Percentiles rank a stretch among this genome's conserved stretches.
phyloP scores from a whole-genome alignment of 2,888 invertebrate genomes.

The Sclerodermus sp. region DNA sequence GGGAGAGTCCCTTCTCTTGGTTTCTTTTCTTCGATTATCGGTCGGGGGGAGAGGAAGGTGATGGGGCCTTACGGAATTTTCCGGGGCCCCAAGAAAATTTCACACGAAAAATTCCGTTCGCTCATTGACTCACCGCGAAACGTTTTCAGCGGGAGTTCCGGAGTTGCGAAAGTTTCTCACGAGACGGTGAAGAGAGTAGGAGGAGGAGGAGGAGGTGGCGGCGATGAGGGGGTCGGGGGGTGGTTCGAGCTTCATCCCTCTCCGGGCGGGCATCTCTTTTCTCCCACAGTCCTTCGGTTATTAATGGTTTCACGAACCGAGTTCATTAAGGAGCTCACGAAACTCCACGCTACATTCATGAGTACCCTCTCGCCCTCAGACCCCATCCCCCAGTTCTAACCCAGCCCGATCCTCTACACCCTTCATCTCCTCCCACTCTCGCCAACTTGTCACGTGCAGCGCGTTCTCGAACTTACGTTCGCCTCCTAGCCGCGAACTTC shows the following conservation, averaged over 20 bases:
- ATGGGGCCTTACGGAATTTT: no score
- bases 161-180: constrained; percentile 15
- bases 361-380: no score
- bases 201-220: constrained; percentile 5
- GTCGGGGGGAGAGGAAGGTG: no score
- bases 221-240: background rate
- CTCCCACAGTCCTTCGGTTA: constrained; percentile 33
- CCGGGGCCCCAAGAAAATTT: no score
- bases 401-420: constrained; percentile 14
- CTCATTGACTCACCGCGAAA: no score
- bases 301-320: constrained; percentile 52
- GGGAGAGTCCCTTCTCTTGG: no score
- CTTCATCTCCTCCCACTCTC: background rate
- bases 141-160: no score
- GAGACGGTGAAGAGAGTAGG: no score
- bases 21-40: no score
- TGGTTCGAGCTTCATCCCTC: constrained; percentile 3
- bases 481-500: no score
- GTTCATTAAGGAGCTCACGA: constrained; percentile 50
- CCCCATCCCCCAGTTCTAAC: no score
- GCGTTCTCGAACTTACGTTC: background rate
- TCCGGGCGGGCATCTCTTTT: constrained; percentile 11
- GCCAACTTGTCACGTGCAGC: constrained; percentile 4
- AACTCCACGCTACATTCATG: constrained; percentile 30
- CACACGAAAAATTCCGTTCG: no score